Percentiles rank a stretch among this genome's conserved stretches.
Evolutionary conservation across 1,140 invertebrate species (phyloP).

Genomic region (Macrobrachium nipponense): DNA sequence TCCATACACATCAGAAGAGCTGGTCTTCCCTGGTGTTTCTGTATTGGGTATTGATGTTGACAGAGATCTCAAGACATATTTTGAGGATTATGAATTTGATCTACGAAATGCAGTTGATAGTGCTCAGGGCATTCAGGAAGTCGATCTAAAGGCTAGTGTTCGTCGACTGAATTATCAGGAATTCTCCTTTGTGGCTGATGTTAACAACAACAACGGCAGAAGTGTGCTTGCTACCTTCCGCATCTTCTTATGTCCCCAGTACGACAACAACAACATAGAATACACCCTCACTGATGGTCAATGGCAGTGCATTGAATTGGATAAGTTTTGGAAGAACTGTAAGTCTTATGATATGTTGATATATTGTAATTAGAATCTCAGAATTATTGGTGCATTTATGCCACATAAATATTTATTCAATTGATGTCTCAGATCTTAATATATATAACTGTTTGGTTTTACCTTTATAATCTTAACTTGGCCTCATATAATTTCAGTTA

Average conservation of each 20-base stretch:
- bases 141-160: background rate
- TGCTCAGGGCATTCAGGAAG: background rate
- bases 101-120: background rate
- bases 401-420: background rate
- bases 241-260: constrained; percentile 31
- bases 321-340: constrained; percentile 72
- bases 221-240: constrained; percentile 13
- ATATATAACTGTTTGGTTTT: background rate
- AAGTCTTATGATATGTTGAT: background rate
- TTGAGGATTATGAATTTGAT: constrained; percentile 6
- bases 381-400: background rate
- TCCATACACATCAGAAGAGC: background rate
- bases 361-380: background rate
- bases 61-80: background rate
- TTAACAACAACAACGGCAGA: constrained; percentile 1
- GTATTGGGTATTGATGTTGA: background rate
- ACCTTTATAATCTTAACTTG: too few relatives aligned
- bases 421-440: too few relatives aligned
- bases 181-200: background rate
- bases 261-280: constrained; percentile 26
- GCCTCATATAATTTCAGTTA: too few relatives aligned
- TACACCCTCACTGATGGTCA: constrained; percentile 74
- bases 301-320: constrained; percentile 76
- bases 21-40: background rate
- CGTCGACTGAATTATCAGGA: background rate